These are phyloP conservation scores for Leucophenga maculata DNA, from an alignment of 2,888 invertebrate species.

Conservation along the genomic window DNA sequence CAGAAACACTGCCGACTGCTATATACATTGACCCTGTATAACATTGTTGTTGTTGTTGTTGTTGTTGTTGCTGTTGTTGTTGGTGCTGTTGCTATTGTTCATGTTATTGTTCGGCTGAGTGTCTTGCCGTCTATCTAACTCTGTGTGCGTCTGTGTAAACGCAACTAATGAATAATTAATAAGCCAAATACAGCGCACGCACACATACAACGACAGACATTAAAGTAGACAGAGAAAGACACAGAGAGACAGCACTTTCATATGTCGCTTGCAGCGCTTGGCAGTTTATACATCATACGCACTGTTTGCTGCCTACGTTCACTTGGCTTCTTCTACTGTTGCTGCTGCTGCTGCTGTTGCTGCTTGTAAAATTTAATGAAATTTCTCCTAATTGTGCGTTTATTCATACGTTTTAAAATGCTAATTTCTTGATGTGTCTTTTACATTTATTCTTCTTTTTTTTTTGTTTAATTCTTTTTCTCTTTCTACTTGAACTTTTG, in stretches of 20 bases:
- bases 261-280: constrained; percentile 36
- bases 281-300: not conserved
- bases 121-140: not conserved
- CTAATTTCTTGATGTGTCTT: constrained; percentile 47
- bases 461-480: too few species aligned
- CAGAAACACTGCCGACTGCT: constrained; percentile 23
- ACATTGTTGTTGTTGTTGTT: constrained; percentile 4
- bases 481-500: too few species aligned
- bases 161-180: constrained; percentile 68
- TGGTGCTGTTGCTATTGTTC: not conserved
- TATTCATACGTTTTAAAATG: constrained; percentile 63
- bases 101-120: too few species aligned
- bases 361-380: constrained; percentile 58
- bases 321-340: not conserved
- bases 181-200: constrained; percentile 47
- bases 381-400: constrained; percentile 61
- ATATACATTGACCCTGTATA: constrained; percentile 46
- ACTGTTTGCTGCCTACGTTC: not conserved
- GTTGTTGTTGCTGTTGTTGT: not conserved
- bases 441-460: not conserved
- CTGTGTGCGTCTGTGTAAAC: constrained; percentile 37
- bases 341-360: constrained; percentile 13
- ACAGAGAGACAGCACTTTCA: too few species aligned
- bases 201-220: constrained; percentile 17
- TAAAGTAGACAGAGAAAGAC: constrained; percentile 4